phyloP scores from a whole-genome alignment of 1,140 invertebrate genomes.

The Octopus bimaculoides region DNA sequence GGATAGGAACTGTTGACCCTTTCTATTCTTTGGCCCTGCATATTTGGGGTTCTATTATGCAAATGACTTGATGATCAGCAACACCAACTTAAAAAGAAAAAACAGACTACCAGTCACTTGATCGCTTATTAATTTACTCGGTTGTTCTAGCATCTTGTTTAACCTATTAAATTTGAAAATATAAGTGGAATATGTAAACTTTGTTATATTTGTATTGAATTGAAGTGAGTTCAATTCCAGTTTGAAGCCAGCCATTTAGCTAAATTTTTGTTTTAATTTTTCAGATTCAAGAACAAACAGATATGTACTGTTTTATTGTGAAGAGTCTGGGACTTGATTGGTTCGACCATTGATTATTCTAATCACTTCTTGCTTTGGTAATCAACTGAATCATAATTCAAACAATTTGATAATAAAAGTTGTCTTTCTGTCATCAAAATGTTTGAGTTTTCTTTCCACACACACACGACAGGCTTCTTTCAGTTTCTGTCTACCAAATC shows the following conservation, averaged over 20 bases:
- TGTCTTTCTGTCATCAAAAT: no score
- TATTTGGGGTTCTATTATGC: no score
- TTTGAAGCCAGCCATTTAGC: neutral
- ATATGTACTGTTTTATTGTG: constrained; percentile 84
- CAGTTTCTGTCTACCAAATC: no score
- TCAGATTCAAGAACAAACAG: constrained; percentile 85
- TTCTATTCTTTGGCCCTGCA: no score
- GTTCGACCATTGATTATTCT: constrained; percentile 36
- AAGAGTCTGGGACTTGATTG: constrained; percentile 72
- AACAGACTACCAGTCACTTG: neutral
- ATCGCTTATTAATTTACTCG: neutral
- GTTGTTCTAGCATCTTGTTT: neutral
- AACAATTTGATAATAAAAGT: no score
- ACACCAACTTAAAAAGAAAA: neutral
- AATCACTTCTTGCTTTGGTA: neutral
- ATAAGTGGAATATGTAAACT: neutral
- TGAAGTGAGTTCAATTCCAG: neutral
- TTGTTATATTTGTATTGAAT: constrained; percentile 8
- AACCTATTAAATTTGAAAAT: neutral
- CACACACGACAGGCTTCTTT: no score
- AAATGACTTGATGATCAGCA: neutral
- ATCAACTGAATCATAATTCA: no score
- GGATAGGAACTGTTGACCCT: no score
- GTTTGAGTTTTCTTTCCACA: no score
- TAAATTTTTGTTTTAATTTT: constrained; percentile 38